Evolutionary conservation across 2,888 invertebrate species (phyloP).

Genomic region (Perithous albicinctus): DNA sequence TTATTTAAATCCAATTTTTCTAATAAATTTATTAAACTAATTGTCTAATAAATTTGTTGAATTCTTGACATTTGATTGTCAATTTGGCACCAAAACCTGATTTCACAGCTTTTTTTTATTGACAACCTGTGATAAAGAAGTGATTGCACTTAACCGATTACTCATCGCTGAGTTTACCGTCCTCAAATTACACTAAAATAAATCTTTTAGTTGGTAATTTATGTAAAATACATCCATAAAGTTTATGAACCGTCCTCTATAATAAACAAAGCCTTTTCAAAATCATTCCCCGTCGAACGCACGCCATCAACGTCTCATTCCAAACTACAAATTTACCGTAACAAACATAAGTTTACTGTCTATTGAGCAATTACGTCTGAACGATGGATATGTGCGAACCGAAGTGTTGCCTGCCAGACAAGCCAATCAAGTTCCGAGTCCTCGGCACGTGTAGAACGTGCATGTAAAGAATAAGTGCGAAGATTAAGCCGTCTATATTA

Average conservation of each 20-base stretch:
- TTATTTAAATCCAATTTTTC: too few relatives aligned
- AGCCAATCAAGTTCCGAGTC: conserved; percentile 50
- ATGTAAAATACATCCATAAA: too few relatives aligned
- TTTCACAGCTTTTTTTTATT: too few relatives aligned
- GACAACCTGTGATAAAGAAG: too few relatives aligned
- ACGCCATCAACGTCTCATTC: background rate
- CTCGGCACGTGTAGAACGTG: conserved; percentile 59
- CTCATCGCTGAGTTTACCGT: too few relatives aligned
- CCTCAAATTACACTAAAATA: too few relatives aligned
- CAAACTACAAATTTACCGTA: conserved; percentile 8
- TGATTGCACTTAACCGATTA: too few relatives aligned
- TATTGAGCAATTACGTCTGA: conserved; percentile 25
- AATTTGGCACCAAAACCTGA: too few relatives aligned
- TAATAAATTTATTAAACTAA: too few relatives aligned
- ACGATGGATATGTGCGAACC: conserved; percentile 8
- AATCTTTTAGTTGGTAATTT: too few relatives aligned
- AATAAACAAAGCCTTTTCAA: background rate
- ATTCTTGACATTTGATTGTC: too few relatives aligned
- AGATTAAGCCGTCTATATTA: conserved; percentile 72
- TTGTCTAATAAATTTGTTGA: too few relatives aligned
- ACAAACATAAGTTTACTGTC: conserved; percentile 7
- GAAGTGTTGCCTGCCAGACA: conserved; percentile 32
- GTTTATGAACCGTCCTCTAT: background rate
- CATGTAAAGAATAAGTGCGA: conserved; percentile 64
- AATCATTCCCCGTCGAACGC: background rate